These are phyloP conservation scores for Ellobium chinense DNA, from an alignment of 2,888 invertebrate genomes.

Conservation along the genomic window DNA sequence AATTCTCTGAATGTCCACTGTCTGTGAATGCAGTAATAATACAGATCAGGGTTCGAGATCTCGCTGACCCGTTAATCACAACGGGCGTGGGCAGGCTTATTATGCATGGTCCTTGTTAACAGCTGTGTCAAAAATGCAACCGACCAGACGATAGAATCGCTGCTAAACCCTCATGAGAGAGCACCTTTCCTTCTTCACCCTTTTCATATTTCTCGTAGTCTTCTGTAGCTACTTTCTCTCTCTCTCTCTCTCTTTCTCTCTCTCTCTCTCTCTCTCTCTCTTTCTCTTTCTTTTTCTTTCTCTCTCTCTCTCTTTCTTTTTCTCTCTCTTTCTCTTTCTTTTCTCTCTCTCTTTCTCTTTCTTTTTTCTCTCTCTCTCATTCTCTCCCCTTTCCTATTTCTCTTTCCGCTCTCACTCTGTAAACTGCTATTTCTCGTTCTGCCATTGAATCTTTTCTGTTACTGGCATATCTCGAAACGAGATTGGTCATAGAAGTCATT, in stretches of 20 bases:
- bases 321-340: neutral
- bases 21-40: too few relatives aligned
- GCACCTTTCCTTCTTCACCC: too few relatives aligned
- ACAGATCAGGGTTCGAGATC: too few relatives aligned
- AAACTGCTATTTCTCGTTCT: conserved; percentile 20
- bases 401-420: conserved; percentile 11
- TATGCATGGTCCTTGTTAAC: too few relatives aligned
- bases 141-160: too few relatives aligned
- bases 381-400: conserved; percentile 3
- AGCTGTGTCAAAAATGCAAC: too few relatives aligned
- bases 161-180: too few relatives aligned
- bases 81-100: too few relatives aligned
- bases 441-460: conserved; percentile 22
- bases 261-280: neutral
- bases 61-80: too few relatives aligned
- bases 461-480: neutral
- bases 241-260: neutral
- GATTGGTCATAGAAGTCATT: too few relatives aligned
- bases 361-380: neutral
- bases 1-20: too few relatives aligned
- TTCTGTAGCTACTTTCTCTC: neutral
- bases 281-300: neutral
- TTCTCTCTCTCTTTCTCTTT: neutral
- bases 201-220: too few relatives aligned
- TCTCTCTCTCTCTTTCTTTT: neutral